Percentiles rank a stretch among this genome's conserved stretches.
Conservation (phyloP, 2,113 vertebrate species). For the Triplophysa dalaica region DNA sequence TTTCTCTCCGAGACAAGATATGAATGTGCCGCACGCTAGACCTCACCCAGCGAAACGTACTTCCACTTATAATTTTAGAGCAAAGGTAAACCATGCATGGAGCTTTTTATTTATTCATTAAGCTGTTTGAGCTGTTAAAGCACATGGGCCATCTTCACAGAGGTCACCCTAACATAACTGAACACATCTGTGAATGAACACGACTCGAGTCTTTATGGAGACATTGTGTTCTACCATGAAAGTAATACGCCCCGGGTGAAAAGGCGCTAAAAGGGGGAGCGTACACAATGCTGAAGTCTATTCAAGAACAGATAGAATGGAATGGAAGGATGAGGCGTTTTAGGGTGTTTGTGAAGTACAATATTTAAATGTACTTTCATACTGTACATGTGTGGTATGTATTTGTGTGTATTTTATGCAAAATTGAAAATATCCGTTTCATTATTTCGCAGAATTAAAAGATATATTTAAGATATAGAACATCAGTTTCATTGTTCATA, state of each 20-base stretch:
- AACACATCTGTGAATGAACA: constrained; percentile 55
- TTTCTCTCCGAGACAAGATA: constrained; percentile 37
- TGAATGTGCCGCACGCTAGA: constrained; percentile 17
- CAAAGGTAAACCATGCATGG: constrained; percentile 31
- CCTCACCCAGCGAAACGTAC: constrained; percentile 26
- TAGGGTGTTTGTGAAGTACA: constrained; percentile 49
- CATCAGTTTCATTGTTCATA: no score
- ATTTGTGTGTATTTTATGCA: no score
- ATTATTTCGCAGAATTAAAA: no score
- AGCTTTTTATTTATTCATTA: constrained; percentile 65
- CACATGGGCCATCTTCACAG: constrained; percentile 54
- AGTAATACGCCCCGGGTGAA: constrained; percentile 65
- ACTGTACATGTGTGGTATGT: no score
- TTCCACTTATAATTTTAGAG: constrained; percentile 40
- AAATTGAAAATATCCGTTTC: no score
- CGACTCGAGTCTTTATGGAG: constrained; percentile 44
- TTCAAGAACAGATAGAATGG: constrained; percentile 60
- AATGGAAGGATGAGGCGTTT: constrained; percentile 61
- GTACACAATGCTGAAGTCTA: constrained; percentile 52
- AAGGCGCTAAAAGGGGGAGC: constrained; percentile 65
- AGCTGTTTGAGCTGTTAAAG: constrained; percentile 53
- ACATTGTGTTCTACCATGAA: constrained; percentile 58
- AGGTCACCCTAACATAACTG: constrained; percentile 48
- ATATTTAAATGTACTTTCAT: neutral
- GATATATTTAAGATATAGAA: no score